These are phyloP conservation scores for Monopis laevigella DNA, from an alignment of 2,888 invertebrate genomes.

Conservation along the genomic window DNA sequence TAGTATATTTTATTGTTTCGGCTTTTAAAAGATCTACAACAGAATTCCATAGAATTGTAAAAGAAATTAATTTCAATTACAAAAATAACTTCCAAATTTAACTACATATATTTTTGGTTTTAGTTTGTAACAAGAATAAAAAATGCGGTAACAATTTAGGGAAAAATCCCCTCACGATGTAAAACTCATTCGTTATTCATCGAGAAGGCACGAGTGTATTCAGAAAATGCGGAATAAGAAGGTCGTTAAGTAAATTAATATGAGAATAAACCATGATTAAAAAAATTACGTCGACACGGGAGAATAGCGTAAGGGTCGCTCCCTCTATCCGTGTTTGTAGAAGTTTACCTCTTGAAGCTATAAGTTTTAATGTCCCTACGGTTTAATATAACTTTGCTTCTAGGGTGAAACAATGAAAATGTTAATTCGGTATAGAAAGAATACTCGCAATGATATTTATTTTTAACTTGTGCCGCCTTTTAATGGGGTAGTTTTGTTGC, in stretches of 20 bases:
- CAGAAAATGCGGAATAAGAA: slow-evolving; percentile 44
- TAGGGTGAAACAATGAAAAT: slow-evolving; percentile 56
- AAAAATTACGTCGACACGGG: slow-evolving; percentile 58
- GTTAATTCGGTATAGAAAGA: slow-evolving; percentile 35
- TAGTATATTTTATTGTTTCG: no score
- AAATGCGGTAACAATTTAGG: slow-evolving; percentile 2
- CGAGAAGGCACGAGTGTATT: slow-evolving; percentile 49
- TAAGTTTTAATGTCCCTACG: slow-evolving; percentile 59
- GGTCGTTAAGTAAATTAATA: slow-evolving; percentile 65
- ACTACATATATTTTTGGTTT: neutral
- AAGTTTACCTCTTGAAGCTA: slow-evolving; percentile 50
- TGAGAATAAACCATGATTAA: slow-evolving; percentile 65
- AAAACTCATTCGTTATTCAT: slow-evolving; percentile 57
- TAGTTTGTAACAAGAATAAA: neutral
- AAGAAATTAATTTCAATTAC: no score
- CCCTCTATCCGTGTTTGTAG: slow-evolving; percentile 38
- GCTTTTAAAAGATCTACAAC: no score
- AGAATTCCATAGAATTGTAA: no score
- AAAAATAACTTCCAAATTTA: neutral
- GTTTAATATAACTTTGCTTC: slow-evolving; percentile 49
- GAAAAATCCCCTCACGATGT: neutral
- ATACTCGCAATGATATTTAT: slow-evolving; percentile 31
- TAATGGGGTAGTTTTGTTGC: slow-evolving; percentile 26
- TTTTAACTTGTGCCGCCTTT: slow-evolving; percentile 38
- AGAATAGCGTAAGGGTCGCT: slow-evolving; percentile 38